phyloP scores from a whole-genome alignment of 2,797 vertebrate genomes.

The Champsocephalus esox region DNA sequence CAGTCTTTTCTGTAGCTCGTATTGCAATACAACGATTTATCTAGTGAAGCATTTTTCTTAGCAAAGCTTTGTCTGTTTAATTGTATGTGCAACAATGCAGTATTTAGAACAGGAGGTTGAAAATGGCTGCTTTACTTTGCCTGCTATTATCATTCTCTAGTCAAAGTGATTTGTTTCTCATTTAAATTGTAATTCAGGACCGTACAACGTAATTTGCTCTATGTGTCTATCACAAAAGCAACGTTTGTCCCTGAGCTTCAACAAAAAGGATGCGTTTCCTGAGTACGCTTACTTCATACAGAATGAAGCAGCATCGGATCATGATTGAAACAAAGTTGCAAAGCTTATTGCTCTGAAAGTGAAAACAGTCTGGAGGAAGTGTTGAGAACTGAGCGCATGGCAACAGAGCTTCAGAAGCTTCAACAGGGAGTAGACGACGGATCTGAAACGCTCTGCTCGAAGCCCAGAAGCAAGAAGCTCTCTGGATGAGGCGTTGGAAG shows the following conservation, averaged over 20 bases:
- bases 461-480: slow-evolving; percentile 15
- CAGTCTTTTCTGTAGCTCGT: background rate
- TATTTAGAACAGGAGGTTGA: too few species aligned
- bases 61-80: too few species aligned
- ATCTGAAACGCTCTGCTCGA: slow-evolving; percentile 12
- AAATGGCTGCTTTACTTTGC: background rate
- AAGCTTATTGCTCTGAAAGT: background rate
- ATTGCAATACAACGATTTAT: too few species aligned
- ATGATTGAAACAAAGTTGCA: background rate
- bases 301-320: background rate
- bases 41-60: background rate
- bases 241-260: background rate
- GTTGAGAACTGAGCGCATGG: slow-evolving; percentile 15
- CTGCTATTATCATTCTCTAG: background rate
- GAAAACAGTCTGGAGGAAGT: slow-evolving; percentile 7
- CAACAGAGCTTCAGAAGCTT: too few species aligned
- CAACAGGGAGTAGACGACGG: slow-evolving; percentile 3
- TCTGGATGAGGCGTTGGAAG: slow-evolving; percentile 27
- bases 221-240: background rate
- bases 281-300: background rate
- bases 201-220: background rate
- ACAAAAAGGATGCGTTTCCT: background rate
- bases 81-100: too few species aligned
- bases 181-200: background rate
- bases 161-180: background rate